Base-by-base conservation (phyloP, 2,888 invertebrate genomes). In the Thera britannica region DNA sequence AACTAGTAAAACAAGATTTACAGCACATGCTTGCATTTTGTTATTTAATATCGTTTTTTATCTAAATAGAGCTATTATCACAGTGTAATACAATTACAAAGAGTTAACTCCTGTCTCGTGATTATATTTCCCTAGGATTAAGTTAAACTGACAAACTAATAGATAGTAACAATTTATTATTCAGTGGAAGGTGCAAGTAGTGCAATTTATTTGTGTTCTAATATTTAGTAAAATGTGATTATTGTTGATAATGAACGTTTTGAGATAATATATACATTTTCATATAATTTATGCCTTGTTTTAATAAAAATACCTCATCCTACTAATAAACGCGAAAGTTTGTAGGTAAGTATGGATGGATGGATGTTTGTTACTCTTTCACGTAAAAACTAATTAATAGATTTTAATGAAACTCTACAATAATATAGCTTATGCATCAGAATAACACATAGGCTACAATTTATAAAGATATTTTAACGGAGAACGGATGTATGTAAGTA, bases 201-300 rank as follows among this genome's bases (percentile, higher is more conserved):
- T 86, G 82, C 84, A 87, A 84, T 83, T 81, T 76, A 77, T 81
- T 83, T 84, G 81, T 83, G 82, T 84, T 79, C 78, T 75, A 76
- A 77, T 79, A 78, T 80, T 82, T 80, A 83, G 78, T 61, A 58
- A 83, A 86, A 84, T 87, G 89, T 90, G 88, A 88, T 89, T 87
- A 86, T 88, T 88, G 88, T 90, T 89, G 81, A 85, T 87, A 86
- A 85, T 86, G 83, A 86, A 84, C 63, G 87, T 89, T 88, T 88
- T 87, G 85, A 87, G 84, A 86, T 83, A 85, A 84, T 84, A 84
- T 84, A 86, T 84, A 80, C 83, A 81, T 82, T 83, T 85, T 83
- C 77, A 77, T 79, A 81, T 66, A 60, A 77, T 74, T 70, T 41
- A 65, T 79, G 74, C 51, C 60, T 76, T 66, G 70, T 72, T 60